phyloP scores from a whole-genome alignment of 2,113 vertebrate species.

The Gadus macrocephalus region DNA sequence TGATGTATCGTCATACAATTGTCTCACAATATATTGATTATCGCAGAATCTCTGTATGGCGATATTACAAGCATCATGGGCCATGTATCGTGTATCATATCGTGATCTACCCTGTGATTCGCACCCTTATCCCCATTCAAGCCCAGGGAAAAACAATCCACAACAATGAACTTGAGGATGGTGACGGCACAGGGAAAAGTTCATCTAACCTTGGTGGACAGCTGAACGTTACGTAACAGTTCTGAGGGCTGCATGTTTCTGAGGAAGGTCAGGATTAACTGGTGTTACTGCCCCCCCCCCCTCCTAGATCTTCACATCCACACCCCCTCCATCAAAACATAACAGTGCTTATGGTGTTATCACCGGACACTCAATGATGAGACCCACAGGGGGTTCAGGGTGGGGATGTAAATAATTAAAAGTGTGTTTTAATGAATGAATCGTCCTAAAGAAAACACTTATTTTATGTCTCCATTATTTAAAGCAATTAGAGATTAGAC shows the following conservation, averaged over 20 bases:
- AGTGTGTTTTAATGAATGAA: neutral
- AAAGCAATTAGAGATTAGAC: too few relatives aligned
- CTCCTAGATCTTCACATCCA: neutral
- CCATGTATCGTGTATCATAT: too few relatives aligned
- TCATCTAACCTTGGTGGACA: constrained; percentile 45
- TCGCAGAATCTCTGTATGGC: too few relatives aligned
- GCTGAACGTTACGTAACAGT: constrained; percentile 48
- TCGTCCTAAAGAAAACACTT: neutral
- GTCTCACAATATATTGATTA: too few relatives aligned
- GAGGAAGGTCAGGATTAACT: neutral
- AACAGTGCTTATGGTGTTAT: too few relatives aligned
- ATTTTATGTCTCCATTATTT: too few relatives aligned
- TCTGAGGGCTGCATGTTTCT: constrained; percentile 14
- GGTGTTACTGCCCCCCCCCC: neutral
- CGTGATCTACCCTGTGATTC: too few relatives aligned
- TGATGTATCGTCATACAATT: too few relatives aligned
- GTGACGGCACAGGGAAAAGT: constrained; percentile 27
- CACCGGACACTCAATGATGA: too few relatives aligned
- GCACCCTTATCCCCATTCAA: neutral
- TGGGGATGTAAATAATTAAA: neutral
- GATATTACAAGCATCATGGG: too few relatives aligned
- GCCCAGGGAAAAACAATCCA: neutral
- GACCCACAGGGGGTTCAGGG: neutral
- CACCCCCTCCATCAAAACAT: neutral
- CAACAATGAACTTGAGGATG: neutral